Base-by-base conservation (phyloP, 2,888 invertebrate species). In the Caradrina clavipalpis region DNA sequence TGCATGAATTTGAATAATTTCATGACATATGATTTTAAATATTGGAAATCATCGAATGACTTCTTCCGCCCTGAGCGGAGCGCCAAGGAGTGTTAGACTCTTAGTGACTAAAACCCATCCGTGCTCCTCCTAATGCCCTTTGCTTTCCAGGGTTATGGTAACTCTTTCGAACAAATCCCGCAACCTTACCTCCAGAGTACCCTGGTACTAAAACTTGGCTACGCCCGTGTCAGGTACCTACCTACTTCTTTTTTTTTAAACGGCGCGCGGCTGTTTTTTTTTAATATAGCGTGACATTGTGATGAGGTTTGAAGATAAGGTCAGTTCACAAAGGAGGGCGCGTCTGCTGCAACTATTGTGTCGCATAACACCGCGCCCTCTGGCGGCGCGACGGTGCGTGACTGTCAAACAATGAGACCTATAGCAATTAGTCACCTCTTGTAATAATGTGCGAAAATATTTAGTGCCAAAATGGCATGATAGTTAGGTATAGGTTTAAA, bases 241-340 rank as follows among this genome's bases (percentile, higher is more conserved):
- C 53, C 42, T 35, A 19, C 1, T 64, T 58, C 47, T 69, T 80
- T 78, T 80, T 78, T 70, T 35, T 35, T 42, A 31, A 70, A 63
- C 47, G 39, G 39, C 22, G 31, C 59, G 70, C n/a, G n/a, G n/a
- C n/a, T n/a, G n/a, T n/a, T n/a, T n/a, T n/a, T 87, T 87, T 84
- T 74, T 78, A 56, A 66, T 72, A 81, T 85, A 75, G 83, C 87
- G 80, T 87, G 87, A 80, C 83, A 79, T 80, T 78, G 76, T 76
- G 80, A 75, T 71, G 71, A 78, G 66, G 70, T 75, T 76, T 69
- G 63, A 83, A 87, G 88, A 87, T 87, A 90, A 92, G 91, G 91
- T 88, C 89, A 87, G 42, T 85, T 67, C 78, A 92, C 91, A 92
- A 90, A 92, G 83, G 87, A 87, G 87, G 91, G 91, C 78, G 89